Evolutionary conservation across 2,113 vertebrate genomes (phyloP).

Genomic region (Herpetotheres cachinnans): DNA sequence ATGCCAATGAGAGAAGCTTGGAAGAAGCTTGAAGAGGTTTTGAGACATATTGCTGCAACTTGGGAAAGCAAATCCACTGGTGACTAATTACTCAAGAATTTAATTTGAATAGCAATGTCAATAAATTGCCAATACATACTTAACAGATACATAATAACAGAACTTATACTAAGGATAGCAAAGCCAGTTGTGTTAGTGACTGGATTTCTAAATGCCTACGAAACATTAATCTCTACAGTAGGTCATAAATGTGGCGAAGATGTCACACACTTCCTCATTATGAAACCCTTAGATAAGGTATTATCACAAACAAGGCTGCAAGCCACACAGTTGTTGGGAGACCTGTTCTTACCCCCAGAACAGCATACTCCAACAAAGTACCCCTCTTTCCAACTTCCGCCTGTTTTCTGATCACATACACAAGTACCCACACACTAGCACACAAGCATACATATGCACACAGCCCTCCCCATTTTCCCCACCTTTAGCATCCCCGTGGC

Average conservation of each 20-base stretch:
- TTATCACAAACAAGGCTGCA: background rate
- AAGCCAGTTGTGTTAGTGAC: conserved; percentile 6
- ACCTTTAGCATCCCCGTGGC: background rate
- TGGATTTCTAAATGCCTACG: conserved; percentile 59
- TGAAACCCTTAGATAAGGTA: conserved; percentile 42
- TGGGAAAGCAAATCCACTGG: conserved; percentile 73
- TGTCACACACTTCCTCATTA: conserved; percentile 31
- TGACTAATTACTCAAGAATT: conserved; percentile 77
- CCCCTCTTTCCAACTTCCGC: background rate
- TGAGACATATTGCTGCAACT: conserved; percentile 75
- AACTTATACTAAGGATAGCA: conserved; percentile 39
- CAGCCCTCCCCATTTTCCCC: background rate
- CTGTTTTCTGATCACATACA: background rate
- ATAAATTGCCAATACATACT: conserved; percentile 72
- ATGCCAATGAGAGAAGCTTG: conserved; percentile 74
- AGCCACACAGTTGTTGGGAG: background rate
- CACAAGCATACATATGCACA: background rate
- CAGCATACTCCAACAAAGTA: background rate
- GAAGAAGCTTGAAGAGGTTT: conserved; percentile 78
- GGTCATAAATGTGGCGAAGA: conserved; percentile 65
- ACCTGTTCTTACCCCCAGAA: background rate
- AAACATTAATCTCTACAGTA: conserved; percentile 47
- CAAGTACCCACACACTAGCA: background rate
- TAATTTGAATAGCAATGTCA: conserved; percentile 73
- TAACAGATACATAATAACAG: conserved; percentile 38